Percentiles rank a stretch among this genome's conserved stretches.
Conservation (phyloP, 2,113 vertebrate species). For the Hippoglossus stenolepis region DNA sequence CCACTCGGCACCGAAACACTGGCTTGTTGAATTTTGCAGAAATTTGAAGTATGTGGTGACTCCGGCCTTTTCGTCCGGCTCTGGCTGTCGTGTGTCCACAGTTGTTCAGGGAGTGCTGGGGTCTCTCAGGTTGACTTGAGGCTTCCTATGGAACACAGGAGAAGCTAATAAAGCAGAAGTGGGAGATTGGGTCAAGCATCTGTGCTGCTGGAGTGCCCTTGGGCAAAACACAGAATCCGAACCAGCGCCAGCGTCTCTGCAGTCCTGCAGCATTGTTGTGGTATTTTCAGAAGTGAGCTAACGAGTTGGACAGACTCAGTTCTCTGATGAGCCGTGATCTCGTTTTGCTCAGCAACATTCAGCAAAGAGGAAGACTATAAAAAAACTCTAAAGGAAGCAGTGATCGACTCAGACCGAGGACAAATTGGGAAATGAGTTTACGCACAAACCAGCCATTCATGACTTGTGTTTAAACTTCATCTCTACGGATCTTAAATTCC, state of each 20-base stretch:
- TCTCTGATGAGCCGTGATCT: not conserved
- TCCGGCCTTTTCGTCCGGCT: too few relatives aligned
- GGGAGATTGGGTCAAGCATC: too few relatives aligned
- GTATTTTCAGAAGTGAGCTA: not conserved
- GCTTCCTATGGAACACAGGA: not conserved
- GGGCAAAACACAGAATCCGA: not conserved
- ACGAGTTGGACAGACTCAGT: not conserved
- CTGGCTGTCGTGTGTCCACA: too few relatives aligned
- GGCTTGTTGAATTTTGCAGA: slow-evolving; percentile 5
- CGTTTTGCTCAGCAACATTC: too few relatives aligned
- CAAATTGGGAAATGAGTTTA: not conserved
- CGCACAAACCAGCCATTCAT: not conserved
- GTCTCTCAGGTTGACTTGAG: slow-evolving; percentile 15
- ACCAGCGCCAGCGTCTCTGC: too few relatives aligned
- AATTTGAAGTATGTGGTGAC: slow-evolving; percentile 14
- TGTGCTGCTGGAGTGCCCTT: too few relatives aligned
- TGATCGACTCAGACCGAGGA: not conserved
- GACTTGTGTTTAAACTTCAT: not conserved
- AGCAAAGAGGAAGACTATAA: too few relatives aligned
- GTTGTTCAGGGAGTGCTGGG: not conserved
- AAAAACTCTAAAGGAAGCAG: too few relatives aligned
- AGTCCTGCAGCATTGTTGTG: not conserved
- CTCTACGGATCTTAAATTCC: not conserved
- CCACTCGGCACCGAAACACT: not conserved
- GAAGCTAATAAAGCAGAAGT: not conserved